Conservation (phyloP, 2,888 invertebrate species). For the Protonemura montana region DNA sequence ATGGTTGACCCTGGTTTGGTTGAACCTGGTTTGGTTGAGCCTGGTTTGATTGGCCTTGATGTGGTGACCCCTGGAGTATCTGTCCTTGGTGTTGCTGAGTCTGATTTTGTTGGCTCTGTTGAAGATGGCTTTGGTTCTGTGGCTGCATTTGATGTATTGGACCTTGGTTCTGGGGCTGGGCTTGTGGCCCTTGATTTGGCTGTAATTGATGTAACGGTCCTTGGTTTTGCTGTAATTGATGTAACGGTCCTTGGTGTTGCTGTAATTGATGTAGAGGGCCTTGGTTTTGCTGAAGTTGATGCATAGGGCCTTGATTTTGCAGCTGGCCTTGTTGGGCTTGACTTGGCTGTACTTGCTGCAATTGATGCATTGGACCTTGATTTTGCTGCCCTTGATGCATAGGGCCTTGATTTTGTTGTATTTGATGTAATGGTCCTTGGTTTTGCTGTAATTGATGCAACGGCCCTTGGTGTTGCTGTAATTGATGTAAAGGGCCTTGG, state of each 20-base stretch:
- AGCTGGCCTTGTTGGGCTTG: slow-evolving; percentile 32
- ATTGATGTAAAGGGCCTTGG: no score
- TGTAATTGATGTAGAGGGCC: background rate
- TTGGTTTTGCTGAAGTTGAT: slow-evolving; percentile 8
- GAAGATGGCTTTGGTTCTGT: slow-evolving; percentile 36
- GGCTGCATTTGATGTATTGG: slow-evolving; percentile 43
- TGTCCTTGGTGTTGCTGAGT: slow-evolving; percentile 29
- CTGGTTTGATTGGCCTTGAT: no score
- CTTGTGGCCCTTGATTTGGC: slow-evolving; percentile 21
- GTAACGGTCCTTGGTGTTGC: no score
- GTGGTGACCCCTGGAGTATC: background rate
- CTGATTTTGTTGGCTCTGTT: slow-evolving; percentile 41
- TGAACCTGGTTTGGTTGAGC: no score
- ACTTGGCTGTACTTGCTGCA: slow-evolving; percentile 13
- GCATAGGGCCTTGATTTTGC: slow-evolving; percentile 39
- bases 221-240: no score
- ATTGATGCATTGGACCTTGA: slow-evolving; percentile 7
- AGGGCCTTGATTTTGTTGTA: background rate
- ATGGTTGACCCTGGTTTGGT: background rate
- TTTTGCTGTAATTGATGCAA: slow-evolving; percentile 28
- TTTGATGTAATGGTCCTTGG: background rate
- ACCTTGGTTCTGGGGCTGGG: slow-evolving; percentile 34
- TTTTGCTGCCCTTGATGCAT: slow-evolving; percentile 25
- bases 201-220: no score
- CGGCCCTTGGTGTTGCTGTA: no score